Percentiles rank a stretch among this genome's conserved stretches.
Conservation (phyloP, 1,140 invertebrate species). For the Drosophila grimshawi region DNA sequence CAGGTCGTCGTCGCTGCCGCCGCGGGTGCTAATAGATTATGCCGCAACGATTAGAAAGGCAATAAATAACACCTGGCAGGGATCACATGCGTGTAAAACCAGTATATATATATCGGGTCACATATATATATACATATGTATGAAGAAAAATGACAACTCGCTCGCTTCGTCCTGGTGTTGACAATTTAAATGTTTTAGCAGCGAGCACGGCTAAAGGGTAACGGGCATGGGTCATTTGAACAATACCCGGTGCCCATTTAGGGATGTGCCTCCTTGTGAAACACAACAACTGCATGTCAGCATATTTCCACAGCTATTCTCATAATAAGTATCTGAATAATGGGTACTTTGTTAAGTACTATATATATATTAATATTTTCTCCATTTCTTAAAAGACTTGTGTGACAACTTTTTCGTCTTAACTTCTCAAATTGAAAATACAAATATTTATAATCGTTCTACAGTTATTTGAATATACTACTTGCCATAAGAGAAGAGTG, state of each 20-base stretch:
- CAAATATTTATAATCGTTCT: too few species aligned
- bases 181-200: constrained; percentile 71
- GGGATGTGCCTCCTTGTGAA: constrained; percentile 45
- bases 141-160: constrained; percentile 48
- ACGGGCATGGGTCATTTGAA: constrained; percentile 40
- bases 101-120: constrained; percentile 17
- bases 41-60: constrained; percentile 82
- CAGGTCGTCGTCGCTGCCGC: constrained; percentile 24
- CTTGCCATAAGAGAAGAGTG: not conserved
- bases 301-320: not conserved
- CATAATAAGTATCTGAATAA: not conserved
- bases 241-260: constrained; percentile 4
- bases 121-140: constrained; percentile 1
- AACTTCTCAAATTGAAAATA: not conserved
- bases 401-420: not conserved
- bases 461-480: not conserved
- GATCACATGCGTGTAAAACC: constrained; percentile 68
- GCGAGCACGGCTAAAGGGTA: constrained; percentile 41
- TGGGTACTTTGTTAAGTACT: not conserved
- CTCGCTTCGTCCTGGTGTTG: constrained; percentile 62
- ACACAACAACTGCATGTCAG: constrained; percentile 27
- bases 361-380: too few species aligned
- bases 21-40: constrained; percentile 78
- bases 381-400: too few species aligned
- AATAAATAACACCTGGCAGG: constrained; percentile 78